Base-by-base conservation (phyloP, 2,888 invertebrate genomes). In the Platerodrilus igneus region DNA sequence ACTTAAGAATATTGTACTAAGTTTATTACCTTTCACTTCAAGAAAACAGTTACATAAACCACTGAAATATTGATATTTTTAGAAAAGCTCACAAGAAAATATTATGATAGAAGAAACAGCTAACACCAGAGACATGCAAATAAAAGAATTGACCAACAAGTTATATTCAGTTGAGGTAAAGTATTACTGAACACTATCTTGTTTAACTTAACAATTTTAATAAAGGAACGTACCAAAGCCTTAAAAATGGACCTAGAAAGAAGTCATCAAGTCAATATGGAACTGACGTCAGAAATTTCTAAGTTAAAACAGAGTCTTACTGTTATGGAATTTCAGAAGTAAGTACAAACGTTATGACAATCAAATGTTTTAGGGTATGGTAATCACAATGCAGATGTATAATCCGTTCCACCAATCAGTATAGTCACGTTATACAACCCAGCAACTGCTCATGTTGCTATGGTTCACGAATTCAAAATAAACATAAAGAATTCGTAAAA, bases 321-420 rank as follows among this genome's bases (percentile, higher is more conserved):
- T 7, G 41, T 45, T 15, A 33, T 58, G 22, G 57, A 62, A 49
- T 58, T 63, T 37, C 56, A 62, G 51, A 63, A 53, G 61, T 62
- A 50, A 21, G 41, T 37, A 23, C 27, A 25, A 9, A 11, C 4
- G 4, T 10, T n/a, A 22, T n/a, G n/a, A n/a, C n/a, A n/a, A n/a
- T n/a, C n/a, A n/a, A n/a, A n/a, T n/a, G n/a, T n/a, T n/a, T n/a
- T n/a, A n/a, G n/a, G n/a, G n/a, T n/a, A n/a, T n/a, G n/a, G n/a
- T n/a, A n/a, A n/a, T n/a, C n/a, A n/a, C n/a, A n/a, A n/a, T n/a
- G n/a, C n/a, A n/a, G n/a, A n/a, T n/a, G n/a, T n/a, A n/a, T n/a
- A n/a, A n/a, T n/a, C n/a, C n/a, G n/a, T n/a, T n/a, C n/a, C n/a
- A n/a, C n/a, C n/a, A n/a, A n/a, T n/a, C n/a, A n/a, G n/a, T n/a